phyloP scores from a whole-genome alignment of 2,888 invertebrate species.

The Drosophila conformis region DNA sequence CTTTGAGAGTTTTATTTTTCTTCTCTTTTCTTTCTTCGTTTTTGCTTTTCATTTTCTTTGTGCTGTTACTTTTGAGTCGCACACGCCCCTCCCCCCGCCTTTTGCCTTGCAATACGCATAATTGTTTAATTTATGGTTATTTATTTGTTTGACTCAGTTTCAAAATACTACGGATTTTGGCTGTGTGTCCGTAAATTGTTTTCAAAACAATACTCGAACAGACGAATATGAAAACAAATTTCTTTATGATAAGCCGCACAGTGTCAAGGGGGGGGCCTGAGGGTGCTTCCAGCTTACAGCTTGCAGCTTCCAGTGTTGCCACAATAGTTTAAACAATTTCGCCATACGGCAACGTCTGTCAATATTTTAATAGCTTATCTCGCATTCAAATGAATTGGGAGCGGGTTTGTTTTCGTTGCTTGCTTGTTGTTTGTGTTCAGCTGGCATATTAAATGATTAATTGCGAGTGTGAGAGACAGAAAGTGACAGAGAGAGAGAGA shows the following conservation, averaged over 20 bases:
- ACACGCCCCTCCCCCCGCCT: background rate
- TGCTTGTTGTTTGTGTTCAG: constrained; percentile 37
- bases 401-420: constrained; percentile 32
- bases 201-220: constrained; percentile 57
- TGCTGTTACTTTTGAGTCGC: constrained; percentile 45
- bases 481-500: background rate
- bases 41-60: constrained; percentile 3
- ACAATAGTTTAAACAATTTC: constrained; percentile 72
- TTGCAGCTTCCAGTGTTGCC: constrained; percentile 20
- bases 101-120: constrained; percentile 49
- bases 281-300: constrained; percentile 13
- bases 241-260: constrained; percentile 59
- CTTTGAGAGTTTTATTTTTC: constrained; percentile 39
- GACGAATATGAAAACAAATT: constrained; percentile 31
- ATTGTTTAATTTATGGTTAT: constrained; percentile 80
- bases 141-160: constrained; percentile 69
- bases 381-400: constrained; percentile 39
- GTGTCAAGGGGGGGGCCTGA: background rate
- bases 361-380: constrained; percentile 79
- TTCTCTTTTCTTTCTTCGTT: background rate
- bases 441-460: constrained; percentile 50
- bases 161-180: constrained; percentile 44
- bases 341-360: constrained; percentile 66
- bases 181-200: constrained; percentile 62
- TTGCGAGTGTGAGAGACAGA: constrained; percentile 11